A percentile compares a stretch with the other conserved stretches of the same genome.
Evolutionary conservation across 2,113 vertebrate genomes (phyloP).

Genomic region (Mus spicilegus): DNA sequence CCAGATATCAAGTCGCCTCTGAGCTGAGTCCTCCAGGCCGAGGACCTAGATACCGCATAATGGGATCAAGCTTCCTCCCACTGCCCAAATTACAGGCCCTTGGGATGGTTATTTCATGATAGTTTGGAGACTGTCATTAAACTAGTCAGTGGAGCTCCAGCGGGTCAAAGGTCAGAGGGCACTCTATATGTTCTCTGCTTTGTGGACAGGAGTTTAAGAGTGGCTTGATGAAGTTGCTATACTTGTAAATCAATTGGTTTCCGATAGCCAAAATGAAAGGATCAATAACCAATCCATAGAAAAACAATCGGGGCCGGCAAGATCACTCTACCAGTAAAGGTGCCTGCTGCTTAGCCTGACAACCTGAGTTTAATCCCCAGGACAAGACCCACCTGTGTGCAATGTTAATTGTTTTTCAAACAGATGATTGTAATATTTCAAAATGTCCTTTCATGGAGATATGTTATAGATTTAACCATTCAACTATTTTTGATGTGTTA

Average conservation of each 20-base stretch:
- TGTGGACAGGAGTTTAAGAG: background rate
- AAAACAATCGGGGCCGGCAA: background rate
- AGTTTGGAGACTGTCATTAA: background rate
- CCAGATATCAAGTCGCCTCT: background rate
- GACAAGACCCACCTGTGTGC: background rate
- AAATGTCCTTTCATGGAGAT: conserved; percentile 8
- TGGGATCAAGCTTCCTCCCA: background rate
- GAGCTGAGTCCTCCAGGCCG: background rate
- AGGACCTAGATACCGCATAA: background rate
- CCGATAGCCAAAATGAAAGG: conserved; percentile 34
- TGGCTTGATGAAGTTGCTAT: background rate
- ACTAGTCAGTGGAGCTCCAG: background rate
- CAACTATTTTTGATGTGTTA: conserved; percentile 11
- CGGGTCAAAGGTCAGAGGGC: background rate
- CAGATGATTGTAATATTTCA: background rate
- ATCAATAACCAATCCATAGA: background rate
- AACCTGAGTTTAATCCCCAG: background rate
- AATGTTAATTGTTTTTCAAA: background rate
- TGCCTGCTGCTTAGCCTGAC: background rate
- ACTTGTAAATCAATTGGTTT: background rate
- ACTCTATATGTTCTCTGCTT: background rate
- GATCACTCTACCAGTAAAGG: background rate
- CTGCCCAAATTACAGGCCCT: background rate
- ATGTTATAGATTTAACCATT: background rate
- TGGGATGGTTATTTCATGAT: background rate